Evolutionary conservation across 2,888 invertebrate genomes (phyloP).

Genomic region (Synanthedon formicaeformis): DNA sequence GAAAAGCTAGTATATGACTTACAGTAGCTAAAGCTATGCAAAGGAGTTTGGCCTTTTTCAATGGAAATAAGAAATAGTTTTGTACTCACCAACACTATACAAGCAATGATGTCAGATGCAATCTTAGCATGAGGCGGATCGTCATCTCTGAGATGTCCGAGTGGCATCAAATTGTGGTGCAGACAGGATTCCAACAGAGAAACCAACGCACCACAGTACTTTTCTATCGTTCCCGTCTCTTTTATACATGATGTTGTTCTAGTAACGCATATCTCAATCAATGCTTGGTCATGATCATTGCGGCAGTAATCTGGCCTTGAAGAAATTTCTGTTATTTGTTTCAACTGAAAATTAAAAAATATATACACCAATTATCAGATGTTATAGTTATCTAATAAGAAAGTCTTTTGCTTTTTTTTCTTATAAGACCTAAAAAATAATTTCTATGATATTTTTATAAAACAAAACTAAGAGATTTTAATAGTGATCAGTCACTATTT

Average conservation of each 20-base stretch:
- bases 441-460: too few species aligned
- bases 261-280: conserved; percentile 95
- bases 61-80: not conserved
- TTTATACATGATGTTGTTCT: conserved; percentile 90
- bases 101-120: conserved; percentile 93
- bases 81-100: conserved; percentile 86
- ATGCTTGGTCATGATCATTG: conserved; percentile 92
- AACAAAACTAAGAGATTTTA: too few species aligned
- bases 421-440: too few species aligned
- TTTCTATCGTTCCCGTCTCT: conserved; percentile 88
- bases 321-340: conserved; percentile 84
- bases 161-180: conserved; percentile 87
- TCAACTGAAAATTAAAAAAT: conserved; percentile 59
- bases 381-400: too few species aligned
- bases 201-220: conserved; percentile 86
- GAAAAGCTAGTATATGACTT: not conserved
- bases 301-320: conserved; percentile 85
- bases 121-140: conserved; percentile 97
- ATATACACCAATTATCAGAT: too few species aligned
- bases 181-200: conserved; percentile 88
- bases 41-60: not conserved
- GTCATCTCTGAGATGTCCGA: conserved; percentile 75
- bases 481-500: too few species aligned
- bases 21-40: not conserved
- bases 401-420: too few species aligned